A percentile compares a stretch with the other conserved stretches of the same genome.
Evolutionary conservation across 2,113 vertebrate species (phyloP).

Genomic region (Hemicordylus capensis): DNA sequence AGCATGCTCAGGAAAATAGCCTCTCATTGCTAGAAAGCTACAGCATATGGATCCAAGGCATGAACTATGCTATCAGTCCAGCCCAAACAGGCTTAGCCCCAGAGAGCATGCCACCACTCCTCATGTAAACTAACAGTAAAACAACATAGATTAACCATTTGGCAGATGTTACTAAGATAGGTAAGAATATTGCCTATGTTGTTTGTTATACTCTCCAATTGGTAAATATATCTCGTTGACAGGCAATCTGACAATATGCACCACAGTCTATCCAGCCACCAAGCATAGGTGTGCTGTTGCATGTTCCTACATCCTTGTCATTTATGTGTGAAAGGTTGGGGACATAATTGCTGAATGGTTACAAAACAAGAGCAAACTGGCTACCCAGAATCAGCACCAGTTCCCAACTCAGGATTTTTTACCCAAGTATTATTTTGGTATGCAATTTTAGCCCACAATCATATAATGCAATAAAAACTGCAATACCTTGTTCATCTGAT

Average conservation of each 20-base stretch:
- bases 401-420: neutral
- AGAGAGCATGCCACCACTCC: neutral
- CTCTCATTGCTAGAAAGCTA: neutral
- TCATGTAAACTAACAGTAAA: neutral
- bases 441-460: too few relatives aligned
- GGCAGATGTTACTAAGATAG: neutral
- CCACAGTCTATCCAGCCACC: neutral
- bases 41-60: neutral
- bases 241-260: neutral
- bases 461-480: neutral
- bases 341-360: neutral
- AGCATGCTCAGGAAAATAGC: neutral
- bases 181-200: neutral
- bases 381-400: neutral
- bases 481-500: neutral
- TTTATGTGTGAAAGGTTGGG: neutral
- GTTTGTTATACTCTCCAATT: neutral
- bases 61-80: neutral
- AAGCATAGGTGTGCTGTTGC: neutral
- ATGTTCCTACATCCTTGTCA: neutral
- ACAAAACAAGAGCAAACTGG: neutral
- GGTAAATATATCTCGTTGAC: too few relatives aligned
- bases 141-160: neutral
- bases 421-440: neutral
- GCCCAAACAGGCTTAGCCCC: neutral